phyloP scores from a whole-genome alignment of 2,797 vertebrate genomes.

The Sebastes vulpes region DNA sequence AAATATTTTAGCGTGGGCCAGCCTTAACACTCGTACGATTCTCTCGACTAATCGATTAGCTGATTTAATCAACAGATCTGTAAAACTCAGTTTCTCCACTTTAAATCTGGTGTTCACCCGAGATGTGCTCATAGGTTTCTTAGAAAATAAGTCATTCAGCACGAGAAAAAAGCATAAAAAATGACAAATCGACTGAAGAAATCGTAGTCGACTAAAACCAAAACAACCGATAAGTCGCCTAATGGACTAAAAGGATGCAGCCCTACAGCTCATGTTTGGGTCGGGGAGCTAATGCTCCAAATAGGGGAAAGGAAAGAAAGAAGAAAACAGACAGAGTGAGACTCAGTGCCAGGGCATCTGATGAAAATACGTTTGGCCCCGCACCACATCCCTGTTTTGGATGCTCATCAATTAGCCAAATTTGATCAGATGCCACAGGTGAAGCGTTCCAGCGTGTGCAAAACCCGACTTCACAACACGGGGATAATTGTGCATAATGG shows the following conservation, averaged over 20 bases:
- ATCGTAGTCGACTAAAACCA: too few relatives aligned
- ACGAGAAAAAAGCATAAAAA: too few relatives aligned
- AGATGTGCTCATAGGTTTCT: too few relatives aligned
- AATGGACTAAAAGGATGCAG: fast-evolving
- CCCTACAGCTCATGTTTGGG: constrained; percentile 28
- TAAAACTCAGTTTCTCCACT: too few relatives aligned
- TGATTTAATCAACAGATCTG: too few relatives aligned
- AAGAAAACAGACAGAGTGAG: constrained; percentile 14
- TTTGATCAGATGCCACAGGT: constrained; percentile 58
- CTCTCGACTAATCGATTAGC: too few relatives aligned
- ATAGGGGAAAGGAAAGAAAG: constrained; percentile 15
- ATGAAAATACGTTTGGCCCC: constrained; percentile 67
- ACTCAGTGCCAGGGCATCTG: constrained; percentile 56
- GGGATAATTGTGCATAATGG: constrained; percentile 48
- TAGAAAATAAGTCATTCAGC: too few relatives aligned
- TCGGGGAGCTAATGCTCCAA: constrained; percentile 31
- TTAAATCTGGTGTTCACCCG: too few relatives aligned
- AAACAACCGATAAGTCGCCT: too few relatives aligned
- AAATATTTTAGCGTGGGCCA: too few relatives aligned
- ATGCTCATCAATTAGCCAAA: constrained; percentile 55
- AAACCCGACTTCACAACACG: background rate
- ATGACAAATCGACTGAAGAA: too few relatives aligned
- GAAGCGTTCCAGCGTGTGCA: constrained; percentile 40
- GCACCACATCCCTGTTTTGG: constrained; percentile 40
- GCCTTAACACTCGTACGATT: too few relatives aligned